A percentile compares a stretch with the other conserved stretches of the same genome.
Conservation (phyloP, 2,888 invertebrate species). For the Leucoptera coffeella region DNA sequence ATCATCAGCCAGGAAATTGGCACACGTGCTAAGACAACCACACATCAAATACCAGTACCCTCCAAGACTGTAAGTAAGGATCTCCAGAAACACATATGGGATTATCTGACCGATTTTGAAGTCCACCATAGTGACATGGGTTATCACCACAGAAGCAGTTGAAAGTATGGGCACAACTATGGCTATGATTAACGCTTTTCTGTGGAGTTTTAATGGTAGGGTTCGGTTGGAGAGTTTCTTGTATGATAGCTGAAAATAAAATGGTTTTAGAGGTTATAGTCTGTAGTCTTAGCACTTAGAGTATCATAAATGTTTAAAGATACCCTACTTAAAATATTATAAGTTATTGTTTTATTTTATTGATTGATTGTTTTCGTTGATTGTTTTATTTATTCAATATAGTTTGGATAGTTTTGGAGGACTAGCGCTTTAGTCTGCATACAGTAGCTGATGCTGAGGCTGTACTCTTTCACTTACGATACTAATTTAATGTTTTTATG, state of each 20-base stretch:
- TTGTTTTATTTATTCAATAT: too few relatives aligned
- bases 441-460: too few relatives aligned
- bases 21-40: slow-evolving; percentile 58
- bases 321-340: too few relatives aligned
- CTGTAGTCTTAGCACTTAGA: too few relatives aligned
- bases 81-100: slow-evolving; percentile 65
- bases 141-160: slow-evolving; percentile 58
- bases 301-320: too few relatives aligned
- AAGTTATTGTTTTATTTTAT: too few relatives aligned
- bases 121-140: slow-evolving; percentile 65
- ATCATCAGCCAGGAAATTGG: slow-evolving; percentile 60
- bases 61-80: slow-evolving; percentile 61
- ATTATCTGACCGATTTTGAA: slow-evolving; percentile 58
- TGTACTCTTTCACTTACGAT: too few relatives aligned
- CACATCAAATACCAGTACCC: slow-evolving; percentile 71
- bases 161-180: slow-evolving; percentile 57
- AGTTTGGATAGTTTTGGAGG: too few relatives aligned
- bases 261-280: too few relatives aligned
- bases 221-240: slow-evolving; percentile 52
- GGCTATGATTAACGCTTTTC: slow-evolving; percentile 52
- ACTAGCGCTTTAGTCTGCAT: too few relatives aligned
- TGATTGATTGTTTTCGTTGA: too few relatives aligned
- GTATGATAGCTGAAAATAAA: slow-evolving; percentile 45
- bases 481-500: too few relatives aligned
- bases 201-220: slow-evolving; percentile 50